Conservation (phyloP, 2,888 invertebrate species). For the Octonoba sinensis region DNA sequence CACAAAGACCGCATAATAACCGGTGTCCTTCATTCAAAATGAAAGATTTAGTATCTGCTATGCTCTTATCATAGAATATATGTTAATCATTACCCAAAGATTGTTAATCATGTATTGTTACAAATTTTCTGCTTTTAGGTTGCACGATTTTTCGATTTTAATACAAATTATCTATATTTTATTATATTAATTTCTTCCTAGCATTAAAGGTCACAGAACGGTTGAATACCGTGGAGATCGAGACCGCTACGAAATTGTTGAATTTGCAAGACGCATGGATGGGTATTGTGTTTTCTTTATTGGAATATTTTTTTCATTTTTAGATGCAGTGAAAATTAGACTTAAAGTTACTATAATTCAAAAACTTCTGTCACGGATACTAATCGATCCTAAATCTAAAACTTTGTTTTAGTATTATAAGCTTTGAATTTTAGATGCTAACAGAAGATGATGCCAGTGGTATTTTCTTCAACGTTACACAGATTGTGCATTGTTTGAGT, state of each 20-base stretch:
- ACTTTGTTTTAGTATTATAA: background rate
- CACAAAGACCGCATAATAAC: too few species aligned
- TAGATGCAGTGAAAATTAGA: background rate
- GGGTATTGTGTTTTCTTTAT: constrained; percentile 73
- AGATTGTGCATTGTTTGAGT: too few species aligned
- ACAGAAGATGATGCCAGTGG: too few species aligned
- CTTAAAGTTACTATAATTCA: background rate
- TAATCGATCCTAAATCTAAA: background rate
- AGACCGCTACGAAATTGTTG: constrained; percentile 88
- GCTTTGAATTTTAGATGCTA: too few species aligned
- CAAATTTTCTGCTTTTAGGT: too few species aligned
- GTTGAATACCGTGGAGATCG: constrained; percentile 86
- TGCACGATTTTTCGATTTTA: too few species aligned
- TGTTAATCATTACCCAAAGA: background rate
- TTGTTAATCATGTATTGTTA: too few species aligned
- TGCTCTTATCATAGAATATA: background rate
- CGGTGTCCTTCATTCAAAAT: too few species aligned
- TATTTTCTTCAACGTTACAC: too few species aligned
- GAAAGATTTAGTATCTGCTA: background rate
- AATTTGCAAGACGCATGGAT: constrained; percentile 88
- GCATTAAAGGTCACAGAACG: constrained; percentile 84
- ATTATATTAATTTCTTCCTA: constrained; percentile 69
- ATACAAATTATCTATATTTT: too few species aligned
- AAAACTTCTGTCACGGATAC: background rate
- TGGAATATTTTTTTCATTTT: too few species aligned